phyloP scores from a whole-genome alignment of 2,113 vertebrate species.

The Casuarius casuarius region DNA sequence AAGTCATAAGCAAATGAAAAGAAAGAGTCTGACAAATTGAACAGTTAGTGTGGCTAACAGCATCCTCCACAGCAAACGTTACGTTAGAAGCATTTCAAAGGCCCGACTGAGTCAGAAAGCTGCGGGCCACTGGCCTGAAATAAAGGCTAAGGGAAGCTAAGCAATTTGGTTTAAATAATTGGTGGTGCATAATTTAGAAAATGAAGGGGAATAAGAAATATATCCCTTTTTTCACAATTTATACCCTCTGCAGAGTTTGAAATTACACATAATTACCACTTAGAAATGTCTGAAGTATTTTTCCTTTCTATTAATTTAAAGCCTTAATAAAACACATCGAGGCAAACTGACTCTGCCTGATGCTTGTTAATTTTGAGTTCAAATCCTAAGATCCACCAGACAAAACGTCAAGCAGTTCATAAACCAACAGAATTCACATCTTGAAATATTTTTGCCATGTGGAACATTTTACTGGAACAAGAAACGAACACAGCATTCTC shows the following conservation, averaged over 20 bases:
- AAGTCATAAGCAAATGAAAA: not conserved
- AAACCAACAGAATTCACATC: slow-evolving; percentile 64
- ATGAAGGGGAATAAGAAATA: not conserved
- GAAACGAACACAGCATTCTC: not conserved
- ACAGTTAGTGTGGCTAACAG: not conserved
- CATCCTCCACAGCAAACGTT: not conserved
- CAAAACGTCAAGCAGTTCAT: slow-evolving; percentile 59
- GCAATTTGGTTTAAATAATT: not conserved
- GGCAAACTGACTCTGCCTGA: slow-evolving; percentile 22
- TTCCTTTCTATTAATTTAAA: not conserved
- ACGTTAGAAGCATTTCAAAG: not conserved
- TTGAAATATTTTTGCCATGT: slow-evolving; percentile 74
- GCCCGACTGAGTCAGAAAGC: not conserved
- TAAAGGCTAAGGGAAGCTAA: not conserved
- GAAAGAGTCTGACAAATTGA: not conserved
- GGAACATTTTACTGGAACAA: slow-evolving; percentile 71
- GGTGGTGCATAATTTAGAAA: not conserved
- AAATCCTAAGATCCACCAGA: slow-evolving; percentile 56
- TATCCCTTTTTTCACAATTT: not conserved
- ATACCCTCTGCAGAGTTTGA: not conserved
- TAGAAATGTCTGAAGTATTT: not conserved
- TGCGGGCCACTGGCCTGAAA: not conserved
- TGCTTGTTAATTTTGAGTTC: slow-evolving; percentile 36
- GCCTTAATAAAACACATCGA: not conserved
- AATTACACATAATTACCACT: not conserved